A percentile compares a stretch with the other conserved stretches of the same genome.
phyloP scores from a whole-genome alignment of 2,113 vertebrate genomes.

The Clupea harengus region DNA sequence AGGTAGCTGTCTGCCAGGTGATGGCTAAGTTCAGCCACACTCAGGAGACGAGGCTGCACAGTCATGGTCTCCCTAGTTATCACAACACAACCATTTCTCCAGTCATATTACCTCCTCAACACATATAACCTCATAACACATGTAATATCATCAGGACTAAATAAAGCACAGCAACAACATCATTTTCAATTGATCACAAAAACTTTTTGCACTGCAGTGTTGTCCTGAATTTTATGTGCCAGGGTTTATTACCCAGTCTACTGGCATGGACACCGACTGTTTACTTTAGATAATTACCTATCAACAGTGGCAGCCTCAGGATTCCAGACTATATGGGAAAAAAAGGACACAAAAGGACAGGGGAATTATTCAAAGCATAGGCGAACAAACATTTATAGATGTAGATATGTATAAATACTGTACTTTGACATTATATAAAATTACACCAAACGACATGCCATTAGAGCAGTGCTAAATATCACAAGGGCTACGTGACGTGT shows the following conservation, averaged over 20 bases:
- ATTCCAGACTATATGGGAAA: slow-evolving; percentile 54
- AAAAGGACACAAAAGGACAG: slow-evolving; percentile 24
- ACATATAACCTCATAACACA: neutral
- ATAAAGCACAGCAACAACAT: neutral
- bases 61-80: slow-evolving; percentile 76
- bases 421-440: neutral
- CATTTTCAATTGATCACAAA: neutral
- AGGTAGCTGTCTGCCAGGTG: slow-evolving; percentile 95
- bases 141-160: neutral
- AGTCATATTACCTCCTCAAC: neutral
- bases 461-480: neutral
- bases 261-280: neutral
- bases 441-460: neutral
- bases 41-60: slow-evolving; percentile 84
- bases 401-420: too few species aligned
- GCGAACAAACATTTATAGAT: neutral
- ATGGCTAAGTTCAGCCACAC: slow-evolving; percentile 89
- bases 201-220: neutral
- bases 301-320: slow-evolving; percentile 51
- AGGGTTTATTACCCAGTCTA: neutral
- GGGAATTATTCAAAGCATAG: neutral
- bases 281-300: slow-evolving; percentile 54
- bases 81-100: slow-evolving; percentile 14
- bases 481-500: neutral
- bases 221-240: neutral